Evolutionary conservation across 37 sponge, comb jelly and placozoan species (phyloP), one percentile per base, ranked within the genome.

Genomic region (Crambe crambe): DNA sequence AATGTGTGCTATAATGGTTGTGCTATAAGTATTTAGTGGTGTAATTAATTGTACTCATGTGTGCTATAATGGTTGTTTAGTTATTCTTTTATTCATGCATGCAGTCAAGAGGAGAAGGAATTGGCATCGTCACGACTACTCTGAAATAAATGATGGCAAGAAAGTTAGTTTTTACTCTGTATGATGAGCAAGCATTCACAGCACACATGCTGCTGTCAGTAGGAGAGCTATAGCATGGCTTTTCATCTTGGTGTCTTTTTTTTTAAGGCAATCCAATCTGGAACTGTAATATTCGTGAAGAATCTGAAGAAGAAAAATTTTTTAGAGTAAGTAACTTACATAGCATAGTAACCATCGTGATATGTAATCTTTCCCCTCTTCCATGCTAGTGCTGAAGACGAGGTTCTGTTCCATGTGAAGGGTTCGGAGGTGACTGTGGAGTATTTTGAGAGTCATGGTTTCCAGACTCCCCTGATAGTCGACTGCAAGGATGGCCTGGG

Each of bases 61-160:
- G n/a, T n/a, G n/a, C n/a, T n/a, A n/a, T n/a, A n/a, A n/a, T n/a
- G n/a, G n/a, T n/a, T n/a, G n/a, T n/a, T n/a, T n/a, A n/a, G n/a
- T n/a, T n/a, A n/a, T n/a, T n/a, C n/a, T n/a, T 60, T 26, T 6
- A n/a, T 22, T 22, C 27, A 9, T 60, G 21, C 23, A 8, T 42
- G 21, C 71, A 93, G 93, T 89, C 71, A 93, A 93, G 85, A 76
- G 85, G 56, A 44, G 93, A 73, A 68, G 93, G 31, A 89, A 89
- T 58, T 85, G 78, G 77, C 93, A 89, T 51, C 68, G 93, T 20
- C 93, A 93, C 77, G 89, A 88, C 74, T 92, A 88, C 69, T 84
- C 93, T 34, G 93, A 93, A 47, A 69, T 81, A 35, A 77, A 89
- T 62, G 84, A 78, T 89, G 93, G 86, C 20, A 75, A 64, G 23